These are phyloP conservation scores for Rhinophrynus dorsalis DNA, from an alignment of 2,797 vertebrate species.

Conservation along the genomic window DNA sequence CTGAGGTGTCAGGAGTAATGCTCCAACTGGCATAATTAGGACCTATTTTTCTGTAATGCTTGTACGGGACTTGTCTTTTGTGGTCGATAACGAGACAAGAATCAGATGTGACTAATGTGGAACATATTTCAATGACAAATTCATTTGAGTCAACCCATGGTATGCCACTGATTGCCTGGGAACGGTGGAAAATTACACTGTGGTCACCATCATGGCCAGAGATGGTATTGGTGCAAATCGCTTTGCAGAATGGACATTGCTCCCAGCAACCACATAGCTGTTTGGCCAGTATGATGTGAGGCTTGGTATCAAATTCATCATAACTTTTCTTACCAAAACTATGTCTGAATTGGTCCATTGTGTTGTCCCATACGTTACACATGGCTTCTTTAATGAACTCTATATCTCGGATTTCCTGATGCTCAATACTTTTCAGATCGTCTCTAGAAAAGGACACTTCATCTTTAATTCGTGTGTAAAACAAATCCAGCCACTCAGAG, in stretches of 20 bases:
- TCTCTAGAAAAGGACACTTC: constrained; percentile 32
- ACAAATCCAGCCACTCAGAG: constrained; percentile 48
- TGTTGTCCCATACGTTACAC: constrained; percentile 8
- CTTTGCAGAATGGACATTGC: constrained; percentile 59
- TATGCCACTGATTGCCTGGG: fast-evolving
- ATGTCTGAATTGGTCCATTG: constrained; percentile 2
- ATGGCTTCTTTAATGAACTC: constrained; percentile 39
- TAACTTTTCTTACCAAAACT: neutral
- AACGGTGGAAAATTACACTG: constrained; percentile 50
- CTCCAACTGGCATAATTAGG: constrained; percentile 34
- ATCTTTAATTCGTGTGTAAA: constrained; percentile 35
- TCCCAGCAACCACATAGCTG: constrained; percentile 60
- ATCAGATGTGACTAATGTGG: constrained; percentile 43
- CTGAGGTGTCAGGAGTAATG: constrained; percentile 34
- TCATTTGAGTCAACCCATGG: neutral
- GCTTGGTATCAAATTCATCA: neutral
- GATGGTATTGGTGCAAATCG: constrained; percentile 60
- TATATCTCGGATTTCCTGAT: constrained; percentile 37
- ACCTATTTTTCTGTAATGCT: constrained; percentile 24
- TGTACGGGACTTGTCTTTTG: neutral
- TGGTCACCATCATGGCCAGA: constrained; percentile 35
- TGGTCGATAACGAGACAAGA: fast-evolving
- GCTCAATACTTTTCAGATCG: constrained; percentile 41
- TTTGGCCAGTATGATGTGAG: constrained; percentile 48
- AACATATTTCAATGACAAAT: constrained; percentile 51